Percentiles rank a stretch among this genome's conserved stretches.
These are phyloP conservation scores for Oligia latruncula DNA, from an alignment of 2,888 invertebrate genomes.

Conservation along the genomic window DNA sequence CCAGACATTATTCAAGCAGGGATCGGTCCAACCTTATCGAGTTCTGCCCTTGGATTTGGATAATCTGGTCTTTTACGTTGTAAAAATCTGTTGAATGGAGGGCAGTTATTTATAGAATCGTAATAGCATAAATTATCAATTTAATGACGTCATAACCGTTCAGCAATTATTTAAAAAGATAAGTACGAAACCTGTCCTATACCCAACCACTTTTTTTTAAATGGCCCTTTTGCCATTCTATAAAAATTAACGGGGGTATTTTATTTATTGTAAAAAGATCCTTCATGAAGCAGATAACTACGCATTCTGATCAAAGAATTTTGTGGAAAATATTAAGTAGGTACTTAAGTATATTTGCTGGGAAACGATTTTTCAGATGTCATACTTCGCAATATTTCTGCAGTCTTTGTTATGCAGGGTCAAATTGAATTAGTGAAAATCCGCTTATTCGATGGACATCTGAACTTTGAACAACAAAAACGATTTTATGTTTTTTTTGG, in stretches of 20 bases:
- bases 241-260: not conserved
- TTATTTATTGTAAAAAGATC: not conserved
- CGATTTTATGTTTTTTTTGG: no score
- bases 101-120: constrained; percentile 26
- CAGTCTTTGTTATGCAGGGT: no score
- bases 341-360: no score
- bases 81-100: constrained; percentile 45
- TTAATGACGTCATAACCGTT: not conserved
- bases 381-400: no score
- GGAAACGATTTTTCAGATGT: no score
- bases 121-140: not conserved
- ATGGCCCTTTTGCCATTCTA: not conserved
- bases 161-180: not conserved
- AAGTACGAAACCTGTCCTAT: not conserved
- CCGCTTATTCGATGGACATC: no score
- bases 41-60: constrained; percentile 51
- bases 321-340: no score
- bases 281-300: not conserved
- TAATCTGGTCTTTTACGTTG: constrained; percentile 31
- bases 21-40: constrained; percentile 66
- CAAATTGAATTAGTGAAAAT: no score
- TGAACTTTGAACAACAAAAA: no score
- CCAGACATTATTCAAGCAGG: constrained; percentile 69
- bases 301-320: not conserved
- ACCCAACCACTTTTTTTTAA: not conserved